Base-by-base conservation (phyloP, 2,113 vertebrate species). In the Prionailurus viverrinus region DNA sequence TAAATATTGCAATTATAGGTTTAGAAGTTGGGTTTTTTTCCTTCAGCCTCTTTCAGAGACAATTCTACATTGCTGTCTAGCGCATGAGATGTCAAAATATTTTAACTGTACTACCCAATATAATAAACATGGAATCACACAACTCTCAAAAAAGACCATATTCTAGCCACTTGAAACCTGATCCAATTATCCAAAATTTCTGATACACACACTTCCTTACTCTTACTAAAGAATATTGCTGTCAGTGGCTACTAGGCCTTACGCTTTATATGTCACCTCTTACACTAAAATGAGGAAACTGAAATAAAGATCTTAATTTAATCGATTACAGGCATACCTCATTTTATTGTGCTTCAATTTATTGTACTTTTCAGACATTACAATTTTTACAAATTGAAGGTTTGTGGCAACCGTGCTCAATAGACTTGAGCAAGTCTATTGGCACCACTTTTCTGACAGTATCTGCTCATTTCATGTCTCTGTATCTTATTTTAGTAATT, bases 41-140 rank as follows among this genome's bases (percentile, higher is more conserved):
- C 25, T 73, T 69, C 29, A n/a, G 48, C 10, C 41, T 90, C 61
- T 92, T 93, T 94, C 74, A 66, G 29, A 93, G 95, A 91, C 69
- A 63, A 12, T 79, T 92, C 79, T 82, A 66, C 3, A 33, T 4
- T 90, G 39, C 19, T 31, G 4, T 63, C 39, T 10, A 74, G 55
- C 1, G 12, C 41, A 89, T 11, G 23, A 76, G 21, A 48, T 89
- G 16, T 39, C 25, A 78, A 92, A 94, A 68, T 48, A 79, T 73
- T 74, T 89, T 61, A 63, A 81, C 0, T 82, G 5, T 82, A 58
- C 36, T n/a, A 86, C 10, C 25, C 23, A 61, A 45, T 29, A 68
- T 0, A 73, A 29, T 89, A 83, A 89, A 86, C 69, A 97, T 6
- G 25, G 29, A 90, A 61, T 19, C 86, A 74, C 5, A 29, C 14